Base-by-base conservation (phyloP, 92 coral and sea anemone genomes). In the Ricordea florida region DNA sequence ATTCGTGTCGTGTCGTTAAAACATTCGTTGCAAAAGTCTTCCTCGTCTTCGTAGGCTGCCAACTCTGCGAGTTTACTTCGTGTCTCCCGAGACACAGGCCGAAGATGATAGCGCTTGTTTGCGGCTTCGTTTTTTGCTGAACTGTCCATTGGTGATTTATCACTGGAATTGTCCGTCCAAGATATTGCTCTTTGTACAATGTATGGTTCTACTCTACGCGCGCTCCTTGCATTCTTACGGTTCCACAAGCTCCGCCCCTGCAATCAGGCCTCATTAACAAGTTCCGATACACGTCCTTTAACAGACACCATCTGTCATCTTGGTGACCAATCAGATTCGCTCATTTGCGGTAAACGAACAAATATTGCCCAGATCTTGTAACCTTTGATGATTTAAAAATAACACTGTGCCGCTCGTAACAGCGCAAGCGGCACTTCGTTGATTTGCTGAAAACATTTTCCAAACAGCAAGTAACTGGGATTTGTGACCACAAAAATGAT, bases 251-350 rank as follows among this genome's bases (percentile, higher is more conserved):
- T 80, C 98, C 98, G 90, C 98, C 98, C 92, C 79, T 50, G 86
- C 92, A 92, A 94, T 94, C 98, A 94, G 80, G 79, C 47, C 76
- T 90, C 78, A 93, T 94, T 94, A 94, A 71, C 83, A 25, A 37
- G 84, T 79, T 60, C 79, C 84, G 87, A 72, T 60, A 73, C 53
- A 51, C 59, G 81, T 47, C 74, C 45, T 33, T n/a, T 79, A 48
- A 79, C 41, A 25, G 51, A 2, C 8, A 70, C 56, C 79, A 74
- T 37, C 71, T 30, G 44, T 26, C 79, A 55, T 25, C 58, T 22
- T 53, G 14, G 28, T 41, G 33, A 34, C 82, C 77, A 63, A 82
- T 74, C 76, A 52, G 30, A 27, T 27, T 7, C 27, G 8, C 15
- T 50, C 23, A 35, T 29, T 38, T 10, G 50, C 76, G 72, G 71